A percentile compares a stretch with the other conserved stretches of the same genome.
These are phyloP conservation scores for Tretioscincus oriximinensis DNA, from an alignment of 2,113 vertebrate genomes.

Conservation along the genomic window DNA sequence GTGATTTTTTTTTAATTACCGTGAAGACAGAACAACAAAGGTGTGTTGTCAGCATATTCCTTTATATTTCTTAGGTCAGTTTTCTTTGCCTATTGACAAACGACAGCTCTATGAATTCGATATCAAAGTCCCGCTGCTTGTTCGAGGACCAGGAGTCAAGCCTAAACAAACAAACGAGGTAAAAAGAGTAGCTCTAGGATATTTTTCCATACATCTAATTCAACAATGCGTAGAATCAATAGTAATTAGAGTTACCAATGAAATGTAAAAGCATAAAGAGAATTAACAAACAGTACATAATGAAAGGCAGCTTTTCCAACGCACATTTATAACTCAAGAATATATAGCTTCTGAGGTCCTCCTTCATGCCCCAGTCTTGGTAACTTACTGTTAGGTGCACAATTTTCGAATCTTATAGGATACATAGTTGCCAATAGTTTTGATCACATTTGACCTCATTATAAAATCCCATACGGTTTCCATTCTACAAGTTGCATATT, in stretches of 20 bases:
- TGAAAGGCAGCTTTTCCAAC: too few species aligned
- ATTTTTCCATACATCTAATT: not conserved
- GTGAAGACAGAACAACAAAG: not conserved
- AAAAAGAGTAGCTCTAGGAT: not conserved
- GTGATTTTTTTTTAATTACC: not conserved
- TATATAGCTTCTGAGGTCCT: too few species aligned
- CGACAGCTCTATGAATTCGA: conserved; percentile 97
- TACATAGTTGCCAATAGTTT: too few species aligned
- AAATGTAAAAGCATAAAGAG: not conserved
- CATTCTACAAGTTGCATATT: too few species aligned
- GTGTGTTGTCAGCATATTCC: not conserved
- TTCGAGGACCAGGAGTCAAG: conserved; percentile 92
- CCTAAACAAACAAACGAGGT: conserved; percentile 91
- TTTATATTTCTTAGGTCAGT: conserved; percentile 81
- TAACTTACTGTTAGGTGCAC: too few species aligned
- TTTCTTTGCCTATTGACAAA: conserved; percentile 96
- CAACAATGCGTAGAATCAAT: not conserved
- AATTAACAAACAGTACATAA: not conserved
- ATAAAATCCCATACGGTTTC: too few species aligned
- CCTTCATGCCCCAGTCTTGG: too few species aligned
- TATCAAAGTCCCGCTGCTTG: conserved; percentile 93
- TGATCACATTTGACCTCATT: too few species aligned
- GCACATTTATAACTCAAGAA: too few species aligned
- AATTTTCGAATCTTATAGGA: too few species aligned
- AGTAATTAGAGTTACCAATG: too few species aligned